Base-by-base conservation (phyloP, 35 echinoderm and acorn worm genomes). In the Hemicentrotus pulcherrimus region DNA sequence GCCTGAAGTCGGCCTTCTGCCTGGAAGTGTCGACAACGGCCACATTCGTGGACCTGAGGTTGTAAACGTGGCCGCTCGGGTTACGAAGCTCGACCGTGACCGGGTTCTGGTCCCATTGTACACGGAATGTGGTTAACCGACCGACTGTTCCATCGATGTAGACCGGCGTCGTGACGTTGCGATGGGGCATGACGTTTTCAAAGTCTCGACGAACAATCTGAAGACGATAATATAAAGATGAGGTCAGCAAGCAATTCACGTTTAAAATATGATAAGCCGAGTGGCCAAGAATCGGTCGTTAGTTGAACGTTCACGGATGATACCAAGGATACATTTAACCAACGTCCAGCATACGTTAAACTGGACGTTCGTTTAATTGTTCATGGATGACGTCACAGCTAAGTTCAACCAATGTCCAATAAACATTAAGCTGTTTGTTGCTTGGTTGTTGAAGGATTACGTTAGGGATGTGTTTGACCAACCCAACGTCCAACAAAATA, bases 141-240 rank as follows among this genome's bases (percentile, higher is more conserved):
- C 91, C 91, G 48, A 93, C 41, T 4, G 91, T 48, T 12, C 91
- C 91, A 58, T 93, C 91, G 6, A 93, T 93, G 12, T 48, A 90
- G 6, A 90, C 88, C 15, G 88, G 88, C 32, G 32, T 33, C 2
- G 88, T 90, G 9, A 90, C 0, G 46, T 90, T 90, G 4, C n/a
- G 14, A 32, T 47, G 32, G 32, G 88, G 32, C 19, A 33, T 33
- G 12, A 90, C 32, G 32, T 90, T 18, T 32, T 33, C 46, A 41
- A 47, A 90, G 65, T 78, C 65, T 30, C 88, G 88, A 10, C 88
- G 88, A 90, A 90, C 88, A 41, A 90, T 30, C 88, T 90, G 88
- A 12, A 41, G 32, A 90, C 14, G 24, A 90, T 10, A 41, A 41
- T 90, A 90, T 55, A 15, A 15, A 55, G 50, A 15, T 55, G 10